A percentile compares a stretch with the other conserved stretches of the same genome.
Conservation (phyloP, 2,888 invertebrate species). For the Eremobia ochroleuca region DNA sequence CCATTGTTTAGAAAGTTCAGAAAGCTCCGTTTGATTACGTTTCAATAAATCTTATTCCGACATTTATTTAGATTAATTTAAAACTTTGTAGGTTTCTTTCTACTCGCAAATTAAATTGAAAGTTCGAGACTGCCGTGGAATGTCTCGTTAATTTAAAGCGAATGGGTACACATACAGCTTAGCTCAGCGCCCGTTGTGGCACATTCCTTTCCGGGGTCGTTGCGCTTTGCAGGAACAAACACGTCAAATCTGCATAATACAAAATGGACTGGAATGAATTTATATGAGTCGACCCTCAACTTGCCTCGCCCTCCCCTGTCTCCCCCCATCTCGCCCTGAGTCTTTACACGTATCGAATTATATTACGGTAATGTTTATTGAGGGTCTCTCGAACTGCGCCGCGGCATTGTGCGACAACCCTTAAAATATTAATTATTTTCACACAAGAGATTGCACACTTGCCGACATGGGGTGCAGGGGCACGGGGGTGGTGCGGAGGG, state of each 20-base stretch:
- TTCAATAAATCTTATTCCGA: constrained; percentile 10
- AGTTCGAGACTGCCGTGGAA: neutral
- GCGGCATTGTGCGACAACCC: constrained; percentile 58
- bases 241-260: constrained; percentile 67
- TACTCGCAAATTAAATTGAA: neutral
- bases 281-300: constrained; percentile 34
- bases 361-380: constrained; percentile 69
- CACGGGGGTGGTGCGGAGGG: neutral
- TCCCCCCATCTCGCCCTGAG: constrained; percentile 13
- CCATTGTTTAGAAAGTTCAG: constrained; percentile 57
- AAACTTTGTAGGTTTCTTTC: neutral
- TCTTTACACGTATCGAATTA: constrained; percentile 59
- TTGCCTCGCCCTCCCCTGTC: neutral
- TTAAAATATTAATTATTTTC: constrained; percentile 71
- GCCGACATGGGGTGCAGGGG: constrained; percentile 1
- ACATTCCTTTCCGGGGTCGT: constrained; percentile 37
- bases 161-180: constrained; percentile 14
- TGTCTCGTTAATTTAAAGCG: neutral
- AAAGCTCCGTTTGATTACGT: constrained; percentile 19
- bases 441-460: constrained; percentile 58
- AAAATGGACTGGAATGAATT: constrained; percentile 61
- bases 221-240: constrained; percentile 50
- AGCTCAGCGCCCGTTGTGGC: neutral
- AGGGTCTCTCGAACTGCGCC: constrained; percentile 50
- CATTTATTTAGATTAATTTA: constrained; percentile 10